Percentiles rank a stretch among this genome's conserved stretches.
These are phyloP conservation scores for Trichopria drosophilae DNA, from an alignment of 2,888 invertebrate genomes.

Conservation along the genomic window DNA sequence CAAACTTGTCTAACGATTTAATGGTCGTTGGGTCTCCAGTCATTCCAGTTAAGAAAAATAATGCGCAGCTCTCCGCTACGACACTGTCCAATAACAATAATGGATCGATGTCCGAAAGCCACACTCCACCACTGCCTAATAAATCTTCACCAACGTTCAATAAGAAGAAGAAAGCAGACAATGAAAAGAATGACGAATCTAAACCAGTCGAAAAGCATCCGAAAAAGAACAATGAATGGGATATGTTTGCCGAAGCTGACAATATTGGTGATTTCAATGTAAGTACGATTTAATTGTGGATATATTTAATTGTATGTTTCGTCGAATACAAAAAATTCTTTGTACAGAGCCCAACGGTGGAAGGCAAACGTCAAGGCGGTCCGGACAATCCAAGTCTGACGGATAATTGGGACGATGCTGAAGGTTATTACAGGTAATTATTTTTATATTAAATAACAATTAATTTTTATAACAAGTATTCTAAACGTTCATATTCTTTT, in stretches of 20 bases:
- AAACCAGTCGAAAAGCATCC: slow-evolving; percentile 53
- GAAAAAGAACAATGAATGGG: slow-evolving; percentile 72
- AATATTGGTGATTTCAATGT: slow-evolving; percentile 78
- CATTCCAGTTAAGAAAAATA: too few relatives aligned
- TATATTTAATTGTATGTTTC: slow-evolving; percentile 5
- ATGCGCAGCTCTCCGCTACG: slow-evolving; percentile 43
- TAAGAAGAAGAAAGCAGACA: slow-evolving; percentile 1
- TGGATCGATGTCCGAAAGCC: slow-evolving; percentile 52
- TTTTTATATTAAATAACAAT: neutral
- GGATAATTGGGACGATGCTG: slow-evolving; percentile 99
- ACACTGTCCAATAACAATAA: slow-evolving; percentile 48
- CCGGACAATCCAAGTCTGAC: slow-evolving; percentile 88
- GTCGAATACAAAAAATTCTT: slow-evolving; percentile 25
- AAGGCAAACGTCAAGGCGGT: slow-evolving; percentile 62
- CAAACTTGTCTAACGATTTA: slow-evolving; percentile 53
- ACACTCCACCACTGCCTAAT: slow-evolving; percentile 53
- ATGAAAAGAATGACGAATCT: slow-evolving; percentile 42
- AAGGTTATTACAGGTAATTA: slow-evolving; percentile 88
- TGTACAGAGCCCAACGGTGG: slow-evolving; percentile 69
- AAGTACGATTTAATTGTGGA: slow-evolving; percentile 51
- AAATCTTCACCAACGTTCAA: slow-evolving; percentile 44
- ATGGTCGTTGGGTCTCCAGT: slow-evolving; percentile 41
- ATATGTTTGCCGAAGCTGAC: slow-evolving; percentile 92
- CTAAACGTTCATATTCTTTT: slow-evolving; percentile 25
- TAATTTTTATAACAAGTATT: slow-evolving; percentile 3